Percentiles rank a stretch among this genome's conserved stretches.
Evolutionary conservation across 1,140 invertebrate genomes (phyloP).

Genomic region (Megalopta genalis): DNA sequence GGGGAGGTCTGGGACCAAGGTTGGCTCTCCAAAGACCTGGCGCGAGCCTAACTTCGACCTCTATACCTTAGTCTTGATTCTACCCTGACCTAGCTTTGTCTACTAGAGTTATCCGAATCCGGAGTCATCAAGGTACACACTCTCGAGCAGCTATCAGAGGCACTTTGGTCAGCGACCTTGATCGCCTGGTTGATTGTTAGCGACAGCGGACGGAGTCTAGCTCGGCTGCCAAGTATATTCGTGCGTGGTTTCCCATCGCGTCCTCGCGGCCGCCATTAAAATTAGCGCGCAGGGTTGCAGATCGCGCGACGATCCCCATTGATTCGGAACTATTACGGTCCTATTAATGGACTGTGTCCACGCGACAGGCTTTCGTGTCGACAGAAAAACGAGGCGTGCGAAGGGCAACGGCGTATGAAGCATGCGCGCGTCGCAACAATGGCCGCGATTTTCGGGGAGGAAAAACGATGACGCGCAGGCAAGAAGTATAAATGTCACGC

Average conservation of each 20-base stretch:
- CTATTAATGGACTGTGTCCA: background rate
- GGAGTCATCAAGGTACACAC: no score
- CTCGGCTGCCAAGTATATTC: background rate
- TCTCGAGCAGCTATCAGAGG: no score
- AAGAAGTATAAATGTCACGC: conserved; percentile 11
- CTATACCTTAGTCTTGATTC: no score
- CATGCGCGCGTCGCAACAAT: background rate
- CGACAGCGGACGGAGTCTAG: background rate
- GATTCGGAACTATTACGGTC: background rate
- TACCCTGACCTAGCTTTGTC: no score
- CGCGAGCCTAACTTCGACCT: no score
- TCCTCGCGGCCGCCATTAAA: background rate
- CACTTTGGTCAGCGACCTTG: background rate
- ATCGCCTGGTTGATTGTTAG: background rate
- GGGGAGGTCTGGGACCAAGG: no score
- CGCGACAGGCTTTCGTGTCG: background rate
- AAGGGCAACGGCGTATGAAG: background rate
- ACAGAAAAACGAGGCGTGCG: background rate
- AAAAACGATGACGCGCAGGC: conserved; percentile 5
- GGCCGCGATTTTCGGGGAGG: conserved; percentile 3
- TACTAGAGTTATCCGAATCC: no score
- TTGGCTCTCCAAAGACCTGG: no score
- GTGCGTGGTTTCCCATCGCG: background rate
- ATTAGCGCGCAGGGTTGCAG: background rate
- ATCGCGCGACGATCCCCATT: background rate